A percentile compares a stretch with the other conserved stretches of the same genome.
phyloP scores from a whole-genome alignment of 2,888 invertebrate genomes.

The Parascotia fuliginaria region DNA sequence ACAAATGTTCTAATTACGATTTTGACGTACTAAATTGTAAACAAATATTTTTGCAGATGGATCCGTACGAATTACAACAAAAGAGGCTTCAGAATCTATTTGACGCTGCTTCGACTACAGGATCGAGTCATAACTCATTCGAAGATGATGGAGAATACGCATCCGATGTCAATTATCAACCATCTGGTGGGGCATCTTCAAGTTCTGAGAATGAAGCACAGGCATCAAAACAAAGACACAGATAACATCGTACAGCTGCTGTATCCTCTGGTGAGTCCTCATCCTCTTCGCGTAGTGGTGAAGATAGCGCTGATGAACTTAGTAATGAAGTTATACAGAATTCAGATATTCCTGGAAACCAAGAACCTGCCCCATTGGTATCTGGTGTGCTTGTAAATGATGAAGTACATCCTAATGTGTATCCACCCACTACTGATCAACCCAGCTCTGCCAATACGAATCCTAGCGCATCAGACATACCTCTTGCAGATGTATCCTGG shows the following conservation, averaged over 20 bases:
- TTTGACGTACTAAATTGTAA: too few relatives aligned
- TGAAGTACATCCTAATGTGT: background rate
- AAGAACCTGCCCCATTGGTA: background rate
- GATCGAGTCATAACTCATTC: too few relatives aligned
- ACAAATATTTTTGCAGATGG: too few relatives aligned
- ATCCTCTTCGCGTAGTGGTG: background rate
- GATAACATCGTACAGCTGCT: background rate
- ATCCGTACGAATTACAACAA: too few relatives aligned
- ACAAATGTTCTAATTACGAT: too few relatives aligned
- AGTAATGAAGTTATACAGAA: background rate
- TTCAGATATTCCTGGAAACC: background rate
- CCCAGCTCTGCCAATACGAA: too few relatives aligned
- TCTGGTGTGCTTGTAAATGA: background rate
- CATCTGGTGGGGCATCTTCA: background rate
- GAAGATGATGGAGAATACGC: too few relatives aligned
- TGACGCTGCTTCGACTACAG: too few relatives aligned
- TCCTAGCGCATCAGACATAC: too few relatives aligned
- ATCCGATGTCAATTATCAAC: background rate
- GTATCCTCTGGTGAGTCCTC: background rate
- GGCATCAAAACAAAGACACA: background rate
- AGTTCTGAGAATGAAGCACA: background rate
- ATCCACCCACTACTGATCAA: background rate
- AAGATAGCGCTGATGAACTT: background rate
- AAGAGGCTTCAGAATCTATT: too few relatives aligned
- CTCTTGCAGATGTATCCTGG: too few relatives aligned